Percentiles rank a stretch among this genome's conserved stretches.
Conservation (phyloP, 1,140 invertebrate genomes). For the Popillia japonica region DNA sequence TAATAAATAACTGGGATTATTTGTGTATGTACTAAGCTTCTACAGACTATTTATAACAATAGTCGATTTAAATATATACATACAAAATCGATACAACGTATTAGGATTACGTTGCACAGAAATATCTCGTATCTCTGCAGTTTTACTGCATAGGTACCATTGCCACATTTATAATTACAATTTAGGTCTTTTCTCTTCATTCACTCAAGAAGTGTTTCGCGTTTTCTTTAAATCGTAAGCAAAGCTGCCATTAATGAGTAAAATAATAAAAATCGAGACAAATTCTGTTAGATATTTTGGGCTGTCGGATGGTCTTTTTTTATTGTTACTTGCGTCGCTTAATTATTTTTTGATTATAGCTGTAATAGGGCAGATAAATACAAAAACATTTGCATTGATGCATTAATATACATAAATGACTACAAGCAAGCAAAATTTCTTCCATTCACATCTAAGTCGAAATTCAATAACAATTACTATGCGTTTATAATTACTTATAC, state of each 20-base stretch:
- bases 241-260: neutral
- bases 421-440: too few species aligned
- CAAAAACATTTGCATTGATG: too few species aligned
- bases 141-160: constrained; percentile 35
- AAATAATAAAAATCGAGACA: neutral
- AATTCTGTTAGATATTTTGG: neutral
- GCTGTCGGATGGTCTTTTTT: too few species aligned
- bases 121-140: constrained; percentile 37
- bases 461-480: too few species aligned
- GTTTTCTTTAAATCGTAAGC: constrained; percentile 24
- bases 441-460: too few species aligned
- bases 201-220: neutral
- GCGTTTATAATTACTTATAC: too few species aligned
- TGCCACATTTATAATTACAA: constrained; percentile 40
- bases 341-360: too few species aligned
- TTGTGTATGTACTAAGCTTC: constrained; percentile 32
- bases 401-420: too few species aligned
- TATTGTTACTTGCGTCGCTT: too few species aligned
- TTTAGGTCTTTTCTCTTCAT: constrained; percentile 5
- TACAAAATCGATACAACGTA: constrained; percentile 4
- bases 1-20: constrained; percentile 45
- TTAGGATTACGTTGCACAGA: constrained; percentile 35
- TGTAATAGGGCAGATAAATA: too few species aligned
- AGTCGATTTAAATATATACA: constrained; percentile 45
- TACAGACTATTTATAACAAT: constrained; percentile 55